Conservation (phyloP, 1,140 invertebrate species). For the Copidosoma floridanum region DNA sequence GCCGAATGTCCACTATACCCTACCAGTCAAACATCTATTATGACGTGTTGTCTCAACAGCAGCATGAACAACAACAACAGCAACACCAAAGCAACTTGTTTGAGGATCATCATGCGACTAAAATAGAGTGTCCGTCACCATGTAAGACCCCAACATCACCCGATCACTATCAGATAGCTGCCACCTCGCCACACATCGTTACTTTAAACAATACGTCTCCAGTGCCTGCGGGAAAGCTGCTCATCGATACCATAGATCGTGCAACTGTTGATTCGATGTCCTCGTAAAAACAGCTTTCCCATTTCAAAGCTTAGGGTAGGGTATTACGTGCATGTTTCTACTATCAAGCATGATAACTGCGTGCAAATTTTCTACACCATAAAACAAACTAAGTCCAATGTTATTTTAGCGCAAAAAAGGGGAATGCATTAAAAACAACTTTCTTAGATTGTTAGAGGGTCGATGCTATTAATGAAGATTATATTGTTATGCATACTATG, state of each 20-base stretch:
- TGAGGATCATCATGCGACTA: conserved; percentile 44
- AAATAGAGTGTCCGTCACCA: conserved; percentile 49
- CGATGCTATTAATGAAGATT: too few relatives aligned
- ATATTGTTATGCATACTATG: too few relatives aligned
- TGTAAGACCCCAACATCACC: conserved; percentile 44
- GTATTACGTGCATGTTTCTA: too few relatives aligned
- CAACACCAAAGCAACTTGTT: conserved; percentile 28
- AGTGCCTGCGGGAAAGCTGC: conserved; percentile 6
- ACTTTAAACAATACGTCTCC: conserved; percentile 41
- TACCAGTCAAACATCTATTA: conserved; percentile 40
- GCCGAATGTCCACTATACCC: conserved; percentile 29
- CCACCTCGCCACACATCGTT: conserved; percentile 45
- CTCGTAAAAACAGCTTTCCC: too few relatives aligned
- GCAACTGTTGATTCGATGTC: conserved; percentile 49
- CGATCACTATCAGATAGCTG: conserved; percentile 45
- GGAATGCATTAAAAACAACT: too few relatives aligned
- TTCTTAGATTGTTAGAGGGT: too few relatives aligned
- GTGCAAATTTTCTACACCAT: too few relatives aligned
- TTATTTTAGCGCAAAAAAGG: too few relatives aligned
- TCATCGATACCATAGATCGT: conserved; percentile 44
- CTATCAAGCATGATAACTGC: too few relatives aligned
- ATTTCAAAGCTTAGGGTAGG: too few relatives aligned
- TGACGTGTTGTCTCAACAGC: conserved; percentile 38
- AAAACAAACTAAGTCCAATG: too few relatives aligned
- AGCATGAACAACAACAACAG: conserved; percentile 31